phyloP scores from a whole-genome alignment of 2,113 vertebrate species.

The Cryptotis parvus region DNA sequence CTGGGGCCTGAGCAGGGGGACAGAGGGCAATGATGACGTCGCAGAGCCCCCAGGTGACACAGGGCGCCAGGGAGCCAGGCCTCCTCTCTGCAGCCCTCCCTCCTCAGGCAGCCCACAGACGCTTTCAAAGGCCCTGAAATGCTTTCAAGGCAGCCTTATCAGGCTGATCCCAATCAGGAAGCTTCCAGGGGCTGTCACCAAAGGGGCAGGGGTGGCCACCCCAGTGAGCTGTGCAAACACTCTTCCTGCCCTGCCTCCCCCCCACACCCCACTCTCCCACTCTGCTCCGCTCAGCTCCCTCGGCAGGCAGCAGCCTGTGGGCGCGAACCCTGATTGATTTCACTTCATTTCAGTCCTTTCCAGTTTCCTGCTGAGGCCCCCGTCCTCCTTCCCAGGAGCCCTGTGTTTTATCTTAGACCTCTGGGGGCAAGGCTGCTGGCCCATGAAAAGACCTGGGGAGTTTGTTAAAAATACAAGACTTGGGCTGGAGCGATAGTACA shows the following conservation, averaged over 20 bases:
- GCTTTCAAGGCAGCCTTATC: conserved; percentile 72
- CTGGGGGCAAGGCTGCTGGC: conserved; percentile 17
- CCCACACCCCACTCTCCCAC: conserved; percentile 24
- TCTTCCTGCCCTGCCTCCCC: neutral
- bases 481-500: too few relatives aligned
- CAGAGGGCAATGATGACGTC: neutral
- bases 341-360: conserved; percentile 54
- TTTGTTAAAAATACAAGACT: conserved; percentile 22
- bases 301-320: neutral
- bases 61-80: neutral
- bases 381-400: conserved; percentile 53
- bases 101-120: conserved; percentile 55
- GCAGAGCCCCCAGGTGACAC: conserved; percentile 36
- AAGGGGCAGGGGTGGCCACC: conserved; percentile 40
- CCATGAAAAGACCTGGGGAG: neutral
- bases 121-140: conserved; percentile 70
- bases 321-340: conserved; percentile 44
- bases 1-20: neutral
- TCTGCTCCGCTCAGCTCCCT: neutral
- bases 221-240: conserved; percentile 69
- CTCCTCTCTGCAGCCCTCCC: neutral
- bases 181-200: conserved; percentile 62
- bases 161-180: conserved; percentile 76
- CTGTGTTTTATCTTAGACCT: conserved; percentile 36
- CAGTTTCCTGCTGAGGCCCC: conserved; percentile 58